Conservation (phyloP, 1,140 invertebrate genomes). For the Ips nitidus region DNA sequence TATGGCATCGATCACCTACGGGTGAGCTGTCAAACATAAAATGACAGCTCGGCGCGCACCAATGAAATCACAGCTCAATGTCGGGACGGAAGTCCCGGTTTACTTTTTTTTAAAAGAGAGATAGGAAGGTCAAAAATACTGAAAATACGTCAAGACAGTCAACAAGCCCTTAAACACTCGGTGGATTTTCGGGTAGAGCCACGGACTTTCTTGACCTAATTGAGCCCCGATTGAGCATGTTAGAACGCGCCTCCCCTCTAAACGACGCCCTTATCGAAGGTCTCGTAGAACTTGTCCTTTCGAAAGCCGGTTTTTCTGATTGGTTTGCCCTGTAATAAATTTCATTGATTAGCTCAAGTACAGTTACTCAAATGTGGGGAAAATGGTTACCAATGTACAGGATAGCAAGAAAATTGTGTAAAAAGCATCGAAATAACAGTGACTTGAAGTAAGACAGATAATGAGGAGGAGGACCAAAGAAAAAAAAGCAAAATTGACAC, state of each 20-base stretch:
- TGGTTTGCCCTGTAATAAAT: conserved; percentile 45
- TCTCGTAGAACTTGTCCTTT: conserved; percentile 50
- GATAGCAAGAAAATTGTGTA: neutral
- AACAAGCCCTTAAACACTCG: neutral
- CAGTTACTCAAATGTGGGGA: neutral
- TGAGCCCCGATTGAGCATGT: conserved; percentile 58
- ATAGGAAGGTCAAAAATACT: too few relatives aligned
- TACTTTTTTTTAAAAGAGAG: too few relatives aligned
- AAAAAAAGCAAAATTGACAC: too few relatives aligned
- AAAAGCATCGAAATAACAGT: neutral
- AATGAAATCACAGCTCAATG: too few relatives aligned
- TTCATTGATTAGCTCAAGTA: conserved; percentile 24
- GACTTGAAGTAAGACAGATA: too few relatives aligned
- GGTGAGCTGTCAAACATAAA: too few relatives aligned
- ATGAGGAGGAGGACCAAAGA: too few relatives aligned
- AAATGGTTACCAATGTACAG: too few relatives aligned
- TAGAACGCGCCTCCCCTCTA: conserved; percentile 67
- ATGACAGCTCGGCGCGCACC: too few relatives aligned
- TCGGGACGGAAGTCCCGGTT: too few relatives aligned
- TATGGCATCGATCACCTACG: too few relatives aligned
- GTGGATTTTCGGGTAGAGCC: conserved; percentile 28
- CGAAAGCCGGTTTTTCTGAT: conserved; percentile 46
- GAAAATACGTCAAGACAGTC: too few relatives aligned
- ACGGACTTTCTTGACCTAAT: conserved; percentile 42
- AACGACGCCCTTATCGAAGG: conserved; percentile 62